Evolutionary conservation across 2,888 invertebrate genomes (phyloP).

Genomic region (Nysson spinosus): DNA sequence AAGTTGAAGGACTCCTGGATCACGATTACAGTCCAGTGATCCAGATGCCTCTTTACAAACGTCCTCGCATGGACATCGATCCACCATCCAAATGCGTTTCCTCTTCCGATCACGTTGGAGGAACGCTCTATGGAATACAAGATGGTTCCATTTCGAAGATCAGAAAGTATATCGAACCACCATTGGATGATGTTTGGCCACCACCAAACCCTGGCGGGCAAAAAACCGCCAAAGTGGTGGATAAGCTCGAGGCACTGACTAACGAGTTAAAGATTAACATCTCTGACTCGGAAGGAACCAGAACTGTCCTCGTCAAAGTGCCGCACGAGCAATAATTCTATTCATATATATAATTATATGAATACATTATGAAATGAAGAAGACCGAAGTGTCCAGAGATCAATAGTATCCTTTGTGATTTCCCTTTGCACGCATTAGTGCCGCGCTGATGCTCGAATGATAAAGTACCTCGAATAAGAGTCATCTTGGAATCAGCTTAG

Average conservation of each 20-base stretch:
- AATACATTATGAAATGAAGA: too few species aligned
- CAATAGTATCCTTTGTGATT: too few species aligned
- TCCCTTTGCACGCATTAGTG: too few species aligned
- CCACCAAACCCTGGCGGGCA: slow-evolving; percentile 76
- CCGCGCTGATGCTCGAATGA: too few species aligned
- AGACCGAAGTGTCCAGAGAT: not conserved
- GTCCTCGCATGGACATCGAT: slow-evolving; percentile 65
- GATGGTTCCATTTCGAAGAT: slow-evolving; percentile 44
- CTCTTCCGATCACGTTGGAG: slow-evolving; percentile 60
- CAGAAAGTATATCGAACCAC: slow-evolving; percentile 80
- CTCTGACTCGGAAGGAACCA: slow-evolving; percentile 71
- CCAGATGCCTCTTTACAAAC: slow-evolving; percentile 68
- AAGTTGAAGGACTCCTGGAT: slow-evolving; percentile 72
- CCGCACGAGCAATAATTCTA: slow-evolving; percentile 71
- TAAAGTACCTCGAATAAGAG: too few species aligned
- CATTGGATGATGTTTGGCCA: slow-evolving; percentile 82
- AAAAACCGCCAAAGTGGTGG: slow-evolving; percentile 51
- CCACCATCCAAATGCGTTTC: slow-evolving; percentile 52
- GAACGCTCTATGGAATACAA: slow-evolving; percentile 54
- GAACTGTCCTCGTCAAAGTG: slow-evolving; percentile 72
- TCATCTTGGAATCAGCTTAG: too few species aligned
- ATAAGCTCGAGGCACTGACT: slow-evolving; percentile 68
- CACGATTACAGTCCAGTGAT: slow-evolving; percentile 73
- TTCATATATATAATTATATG: too few species aligned
- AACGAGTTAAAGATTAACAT: slow-evolving; percentile 75